Conservation (phyloP, 2,113 vertebrate genomes). For the Vanacampus margaritifer region DNA sequence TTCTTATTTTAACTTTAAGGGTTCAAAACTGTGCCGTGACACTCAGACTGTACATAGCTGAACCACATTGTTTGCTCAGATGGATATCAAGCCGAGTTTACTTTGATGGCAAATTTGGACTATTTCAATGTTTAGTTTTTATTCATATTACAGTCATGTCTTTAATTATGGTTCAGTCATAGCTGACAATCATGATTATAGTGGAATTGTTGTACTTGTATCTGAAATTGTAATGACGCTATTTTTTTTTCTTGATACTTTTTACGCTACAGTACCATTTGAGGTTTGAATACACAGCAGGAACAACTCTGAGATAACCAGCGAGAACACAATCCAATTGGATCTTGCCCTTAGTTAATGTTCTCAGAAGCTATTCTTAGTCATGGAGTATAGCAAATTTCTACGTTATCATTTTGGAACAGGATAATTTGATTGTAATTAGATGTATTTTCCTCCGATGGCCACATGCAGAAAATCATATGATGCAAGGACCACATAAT, state of each 20-base stretch:
- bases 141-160: conserved; percentile 10
- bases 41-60: conserved; percentile 32
- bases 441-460: too few relatives aligned
- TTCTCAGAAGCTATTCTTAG: background rate
- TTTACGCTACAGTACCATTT: background rate
- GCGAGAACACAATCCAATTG: background rate
- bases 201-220: background rate
- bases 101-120: conserved; percentile 8
- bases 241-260: background rate
- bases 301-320: background rate
- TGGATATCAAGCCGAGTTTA: conserved; percentile 17
- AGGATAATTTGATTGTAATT: background rate
- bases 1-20: conserved; percentile 57
- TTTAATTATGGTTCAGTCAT: conserved; percentile 7
- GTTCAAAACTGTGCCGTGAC: conserved; percentile 37
- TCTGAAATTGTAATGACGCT: background rate
- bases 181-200: conserved; percentile 1
- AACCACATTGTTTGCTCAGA: conserved; percentile 36
- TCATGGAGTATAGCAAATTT: background rate
- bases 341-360: background rate
- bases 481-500: too few relatives aligned
- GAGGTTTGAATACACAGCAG: background rate
- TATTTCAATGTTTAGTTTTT: conserved; percentile 5
- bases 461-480: too few relatives aligned
- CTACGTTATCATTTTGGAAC: background rate